Evolutionary conservation across 2,797 vertebrate genomes (phyloP), one percentile per base, ranked within the genome.

Genomic region (Halcyon chelicuti): DNA sequence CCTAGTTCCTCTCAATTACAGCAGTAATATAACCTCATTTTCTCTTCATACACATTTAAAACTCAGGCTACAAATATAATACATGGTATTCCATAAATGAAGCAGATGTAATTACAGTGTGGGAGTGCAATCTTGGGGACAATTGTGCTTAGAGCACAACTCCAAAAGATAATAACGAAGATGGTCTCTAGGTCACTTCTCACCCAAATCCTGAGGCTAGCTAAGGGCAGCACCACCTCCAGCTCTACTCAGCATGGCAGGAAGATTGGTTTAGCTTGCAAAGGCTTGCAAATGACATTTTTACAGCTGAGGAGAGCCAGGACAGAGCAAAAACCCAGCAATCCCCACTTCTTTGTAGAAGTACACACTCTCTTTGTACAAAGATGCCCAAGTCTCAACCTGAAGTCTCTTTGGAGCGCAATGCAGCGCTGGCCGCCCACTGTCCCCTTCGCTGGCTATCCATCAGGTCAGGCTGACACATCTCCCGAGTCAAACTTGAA

Each of bases 1-100:
- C 88, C 92, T 78, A 91, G 94, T 95, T 96, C 84, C 78, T 94
- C 93, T 97, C 95, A 94, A 90, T 96, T 96, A 95, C 67, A 90
- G 92, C 72, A 84, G 79, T 94, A 95, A 95, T 78, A 86, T 95
- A 96, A 96, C 75, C 78, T 94, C 91, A 82, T 90, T 95, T 95
- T 92, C 52, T 88, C 77, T 81, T 80, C 87, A 76, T 66, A 91
- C 47, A 68, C 91, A 58, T 84, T 94, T 93, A 92, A 92, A 96
- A 97, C 54, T 91, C 75, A 54, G 76, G 91, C 93, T 90, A 85
- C 88, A 95, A 97, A 95, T 94, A 95, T 72, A 96, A 90, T 79
- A 95, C 68, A 74, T 2, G 22, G 55, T 74, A 92, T 91, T 96
- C 83, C 3, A 2, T 91, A 96, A 96, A 91, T 91, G 93, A 86